Percentiles rank a stretch among this genome's conserved stretches.
Evolutionary conservation across 1,140 invertebrate species (phyloP).

Genomic region (Diplogasteroides magnus): DNA sequence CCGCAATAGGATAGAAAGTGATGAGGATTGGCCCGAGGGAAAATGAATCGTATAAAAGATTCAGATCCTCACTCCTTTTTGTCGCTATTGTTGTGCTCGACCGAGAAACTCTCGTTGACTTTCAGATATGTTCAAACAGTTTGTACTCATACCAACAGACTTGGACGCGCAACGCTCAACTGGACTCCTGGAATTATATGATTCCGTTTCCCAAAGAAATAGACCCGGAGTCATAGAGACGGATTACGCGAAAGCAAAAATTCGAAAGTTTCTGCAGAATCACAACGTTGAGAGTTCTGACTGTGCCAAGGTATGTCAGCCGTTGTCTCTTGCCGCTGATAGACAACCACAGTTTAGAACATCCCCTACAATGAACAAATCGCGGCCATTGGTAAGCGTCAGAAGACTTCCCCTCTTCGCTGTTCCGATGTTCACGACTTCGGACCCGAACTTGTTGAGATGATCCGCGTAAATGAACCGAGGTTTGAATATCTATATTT

Average conservation of each 20-base stretch:
- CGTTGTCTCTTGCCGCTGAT: not conserved
- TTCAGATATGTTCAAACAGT: no score
- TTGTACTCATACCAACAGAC: no score
- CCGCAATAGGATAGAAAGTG: no score
- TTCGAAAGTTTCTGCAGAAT: conserved; percentile 47
- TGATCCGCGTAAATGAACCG: conserved; percentile 75
- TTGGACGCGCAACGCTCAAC: no score
- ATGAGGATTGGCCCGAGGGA: no score
- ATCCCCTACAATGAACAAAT: conserved; percentile 54
- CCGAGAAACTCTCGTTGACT: no score
- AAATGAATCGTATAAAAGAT: no score
- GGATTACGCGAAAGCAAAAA: conserved; percentile 39
- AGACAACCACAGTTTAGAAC: conserved; percentile 16
- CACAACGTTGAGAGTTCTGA: conserved; percentile 43
- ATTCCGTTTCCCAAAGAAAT: no score
- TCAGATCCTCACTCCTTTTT: no score
- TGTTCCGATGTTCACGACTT: conserved; percentile 80
- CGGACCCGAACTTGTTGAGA: conserved; percentile 74
- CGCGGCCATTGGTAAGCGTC: conserved; percentile 78
- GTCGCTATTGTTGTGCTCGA: no score
- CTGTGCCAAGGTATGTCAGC: conserved; percentile 20
- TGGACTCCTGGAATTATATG: no score
- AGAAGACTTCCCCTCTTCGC: conserved; percentile 74
- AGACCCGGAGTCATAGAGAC: not conserved
- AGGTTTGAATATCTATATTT: conserved; percentile 77